Evolutionary conservation across 2,888 invertebrate species (phyloP).

Genomic region (Mimas tiliae): DNA sequence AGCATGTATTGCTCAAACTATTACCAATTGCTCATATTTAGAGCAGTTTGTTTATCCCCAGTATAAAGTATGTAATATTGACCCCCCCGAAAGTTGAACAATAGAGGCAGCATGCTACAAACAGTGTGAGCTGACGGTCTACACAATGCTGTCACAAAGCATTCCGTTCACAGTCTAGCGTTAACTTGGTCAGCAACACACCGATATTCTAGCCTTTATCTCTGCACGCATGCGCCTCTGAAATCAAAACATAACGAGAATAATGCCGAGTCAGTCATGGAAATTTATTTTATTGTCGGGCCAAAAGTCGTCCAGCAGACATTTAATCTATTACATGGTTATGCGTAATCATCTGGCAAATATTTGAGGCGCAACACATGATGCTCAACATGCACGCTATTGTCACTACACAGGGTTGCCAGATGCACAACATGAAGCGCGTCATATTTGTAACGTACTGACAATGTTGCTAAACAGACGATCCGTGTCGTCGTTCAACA

Average conservation of each 20-base stretch:
- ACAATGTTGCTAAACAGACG: too few relatives aligned
- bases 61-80: background rate
- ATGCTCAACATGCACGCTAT: slow-evolving; percentile 37
- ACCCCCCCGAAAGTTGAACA: slow-evolving; percentile 34
- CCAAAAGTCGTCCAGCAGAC: slow-evolving; percentile 40
- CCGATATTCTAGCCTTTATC: slow-evolving; percentile 78
- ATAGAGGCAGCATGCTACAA: slow-evolving; percentile 82
- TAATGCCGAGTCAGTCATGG: slow-evolving; percentile 84
- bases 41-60: slow-evolving; percentile 11
- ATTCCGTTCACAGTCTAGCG: slow-evolving; percentile 53
- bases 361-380: slow-evolving; percentile 36
- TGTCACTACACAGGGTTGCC: too few relatives aligned
- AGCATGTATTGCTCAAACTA: slow-evolving; percentile 75
- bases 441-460: too few relatives aligned
- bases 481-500: too few relatives aligned
- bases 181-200: slow-evolving; percentile 78
- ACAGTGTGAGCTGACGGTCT: slow-evolving; percentile 81
- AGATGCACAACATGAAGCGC: too few relatives aligned
- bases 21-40: slow-evolving; percentile 25
- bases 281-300: slow-evolving; percentile 71
- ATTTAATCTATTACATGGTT: background rate
- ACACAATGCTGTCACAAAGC: slow-evolving; percentile 56
- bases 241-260: slow-evolving; percentile 81
- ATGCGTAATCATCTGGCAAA: background rate
- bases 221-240: slow-evolving; percentile 85